Conservation (phyloP, 2,888 invertebrate species). For the Eulithis testata region DNA sequence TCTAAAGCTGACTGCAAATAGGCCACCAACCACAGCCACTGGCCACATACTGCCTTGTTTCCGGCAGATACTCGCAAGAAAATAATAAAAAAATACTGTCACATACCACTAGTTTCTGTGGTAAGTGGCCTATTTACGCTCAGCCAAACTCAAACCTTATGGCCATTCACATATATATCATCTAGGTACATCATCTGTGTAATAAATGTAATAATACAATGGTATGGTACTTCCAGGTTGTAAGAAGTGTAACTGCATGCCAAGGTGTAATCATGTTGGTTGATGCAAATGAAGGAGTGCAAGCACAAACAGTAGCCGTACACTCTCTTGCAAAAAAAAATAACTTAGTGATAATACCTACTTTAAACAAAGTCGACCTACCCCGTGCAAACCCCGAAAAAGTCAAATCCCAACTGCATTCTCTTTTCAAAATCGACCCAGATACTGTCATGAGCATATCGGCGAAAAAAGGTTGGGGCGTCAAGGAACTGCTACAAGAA, state of each 20-base stretch:
- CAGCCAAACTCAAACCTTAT: too few relatives aligned
- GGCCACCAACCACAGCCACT: too few relatives aligned
- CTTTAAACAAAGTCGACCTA: constrained; percentile 98
- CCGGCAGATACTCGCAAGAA: too few relatives aligned
- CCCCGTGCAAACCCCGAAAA: constrained; percentile 94
- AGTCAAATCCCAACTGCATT: constrained; percentile 91
- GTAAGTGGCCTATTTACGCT: too few relatives aligned
- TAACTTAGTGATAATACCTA: constrained; percentile 94
- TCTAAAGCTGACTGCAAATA: too few relatives aligned
- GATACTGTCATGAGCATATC: constrained; percentile 92
- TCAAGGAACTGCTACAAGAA: constrained; percentile 90
- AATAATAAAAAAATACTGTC: too few relatives aligned
- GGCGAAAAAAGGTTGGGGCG: constrained; percentile 95
- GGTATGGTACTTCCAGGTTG: constrained; percentile 78
- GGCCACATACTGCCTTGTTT: too few relatives aligned
- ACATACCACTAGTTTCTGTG: too few relatives aligned
- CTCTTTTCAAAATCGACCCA: constrained; percentile 92
- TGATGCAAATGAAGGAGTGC: constrained; percentile 97
- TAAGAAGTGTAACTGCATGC: constrained; percentile 95
- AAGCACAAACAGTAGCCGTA: constrained; percentile 99
- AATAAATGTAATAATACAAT: too few relatives aligned
- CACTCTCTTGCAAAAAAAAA: constrained; percentile 95
- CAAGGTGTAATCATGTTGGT: constrained; percentile 97
- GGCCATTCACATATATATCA: too few relatives aligned
- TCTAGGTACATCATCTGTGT: too few relatives aligned